Evolutionary conservation across 2,797 vertebrate genomes (phyloP), one percentile per base, ranked within the genome.

Genomic region (Betta splendens): DNA sequence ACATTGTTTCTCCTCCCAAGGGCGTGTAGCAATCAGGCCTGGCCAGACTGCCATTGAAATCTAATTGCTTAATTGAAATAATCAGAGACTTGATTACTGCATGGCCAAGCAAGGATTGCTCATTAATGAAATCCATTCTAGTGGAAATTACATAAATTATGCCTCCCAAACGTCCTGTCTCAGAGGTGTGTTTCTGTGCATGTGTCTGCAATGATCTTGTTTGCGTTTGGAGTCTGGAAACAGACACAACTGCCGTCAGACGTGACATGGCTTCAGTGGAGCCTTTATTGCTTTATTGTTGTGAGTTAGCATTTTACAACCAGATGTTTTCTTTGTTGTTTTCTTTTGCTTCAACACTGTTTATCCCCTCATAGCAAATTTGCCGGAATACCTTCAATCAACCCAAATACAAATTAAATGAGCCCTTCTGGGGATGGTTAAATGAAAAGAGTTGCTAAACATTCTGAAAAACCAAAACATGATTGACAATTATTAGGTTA

Each of bases 1-100:
- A 39, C 20, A 49, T 53, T 63, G 61, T 65, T 76, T 71, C 38
- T 35, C 17, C 47, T 67, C 61, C 68, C 62, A 62, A 71, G 73
- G 59, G 52, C 74, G 44, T 32, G 33, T 42, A 35, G 65, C 76
- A 77, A 64, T 86, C 65, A 59, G 75, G 62, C 47, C 55, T 10
- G 33, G 62, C 62, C 76, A 65, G 67, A 54, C 56, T 48, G 32
- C 17, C 40, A 43, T 39, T 61, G 21, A 75, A 40, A 39, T 18
- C 0, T 77, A 77, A 77, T 81, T 77, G 66, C 53, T 64, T 66
- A 73, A 80, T 82, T 77, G 68, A 72, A 79, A 77, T 75, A 79
- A 86, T 82, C 71, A 74, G 56, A 18, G 47, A 46, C 64, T 75
- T 84, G 69, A 78, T 82, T 79, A 78, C 60, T 56, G 50, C 15